Evolutionary conservation across 2,888 invertebrate genomes (phyloP).

Genomic region (Xanthostigma xanthostigma): DNA sequence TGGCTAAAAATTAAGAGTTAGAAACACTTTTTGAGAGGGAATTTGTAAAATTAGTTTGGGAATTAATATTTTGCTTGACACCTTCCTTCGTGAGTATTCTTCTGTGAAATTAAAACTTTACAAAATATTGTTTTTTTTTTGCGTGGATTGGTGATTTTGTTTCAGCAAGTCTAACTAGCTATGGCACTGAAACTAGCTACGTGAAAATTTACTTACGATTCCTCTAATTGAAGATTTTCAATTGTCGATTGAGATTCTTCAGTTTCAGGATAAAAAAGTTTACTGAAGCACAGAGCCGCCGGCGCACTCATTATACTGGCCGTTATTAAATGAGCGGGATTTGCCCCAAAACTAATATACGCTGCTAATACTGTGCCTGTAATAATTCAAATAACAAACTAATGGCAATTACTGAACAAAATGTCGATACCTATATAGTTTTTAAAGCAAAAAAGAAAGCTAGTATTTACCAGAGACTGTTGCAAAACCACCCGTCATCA

Average conservation of each 20-base stretch:
- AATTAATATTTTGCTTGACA: no score
- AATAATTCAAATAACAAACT: no score
- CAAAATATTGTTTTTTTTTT: no score
- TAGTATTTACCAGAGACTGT: constrained; percentile 64
- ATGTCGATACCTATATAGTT: not conserved
- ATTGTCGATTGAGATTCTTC: constrained; percentile 61
- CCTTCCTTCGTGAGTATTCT: no score
- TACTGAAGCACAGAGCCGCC: constrained; percentile 77
- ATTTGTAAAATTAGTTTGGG: no score
- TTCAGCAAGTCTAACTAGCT: no score
- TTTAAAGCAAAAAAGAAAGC: not conserved
- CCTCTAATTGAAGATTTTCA: constrained; percentile 55
- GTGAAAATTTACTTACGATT: constrained; percentile 38
- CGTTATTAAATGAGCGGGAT: constrained; percentile 75
- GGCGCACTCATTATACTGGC: constrained; percentile 96
- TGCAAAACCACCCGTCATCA: constrained; percentile 90
- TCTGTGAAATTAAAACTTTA: no score
- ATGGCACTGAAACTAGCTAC: not conserved
- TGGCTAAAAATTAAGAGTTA: no score
- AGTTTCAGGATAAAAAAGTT: constrained; percentile 85
- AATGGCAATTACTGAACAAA: no score
- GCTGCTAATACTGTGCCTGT: constrained; percentile 77
- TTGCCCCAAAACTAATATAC: constrained; percentile 80
- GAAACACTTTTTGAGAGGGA: no score
- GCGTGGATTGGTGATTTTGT: no score